Evolutionary conservation across 2,888 invertebrate genomes (phyloP).

Genomic region (Odontothrips loti): DNA sequence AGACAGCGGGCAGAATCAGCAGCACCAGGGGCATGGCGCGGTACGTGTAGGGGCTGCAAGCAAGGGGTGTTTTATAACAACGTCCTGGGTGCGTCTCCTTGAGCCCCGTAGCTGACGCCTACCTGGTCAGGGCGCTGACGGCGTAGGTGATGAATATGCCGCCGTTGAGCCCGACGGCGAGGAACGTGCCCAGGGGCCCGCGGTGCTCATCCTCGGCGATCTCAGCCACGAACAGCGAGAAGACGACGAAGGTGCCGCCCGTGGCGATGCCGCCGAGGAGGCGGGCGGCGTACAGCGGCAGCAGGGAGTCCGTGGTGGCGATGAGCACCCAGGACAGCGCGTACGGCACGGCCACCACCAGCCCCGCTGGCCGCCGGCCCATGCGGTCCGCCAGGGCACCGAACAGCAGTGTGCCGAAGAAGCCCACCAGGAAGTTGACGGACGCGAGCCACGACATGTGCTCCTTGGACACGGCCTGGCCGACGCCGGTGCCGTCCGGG

Average conservation of each 20-base stretch:
- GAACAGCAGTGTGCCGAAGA: conserved; percentile 50
- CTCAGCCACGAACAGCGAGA: conserved; percentile 62
- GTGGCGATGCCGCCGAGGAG: conserved; percentile 57
- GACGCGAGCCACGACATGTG: conserved; percentile 55
- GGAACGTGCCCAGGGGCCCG: conserved; percentile 56
- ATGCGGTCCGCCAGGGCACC: conserved; percentile 51
- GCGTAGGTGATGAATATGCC: conserved; percentile 53
- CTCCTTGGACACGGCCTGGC: conserved; percentile 49
- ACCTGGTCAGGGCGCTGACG: conserved; percentile 49
- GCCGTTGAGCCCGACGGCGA: conserved; percentile 52
- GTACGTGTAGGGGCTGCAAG: conserved; percentile 44
- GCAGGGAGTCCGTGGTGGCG: conserved; percentile 49
- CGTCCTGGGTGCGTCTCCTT: background rate
- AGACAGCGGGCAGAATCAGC: conserved; percentile 49
- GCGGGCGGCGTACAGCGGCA: conserved; percentile 51
- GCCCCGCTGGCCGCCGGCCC: conserved; percentile 54
- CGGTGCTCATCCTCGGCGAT: conserved; percentile 53
- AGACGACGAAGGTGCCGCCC: conserved; percentile 53
- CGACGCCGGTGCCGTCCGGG: conserved; percentile 47
- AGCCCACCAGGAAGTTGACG: conserved; percentile 54
- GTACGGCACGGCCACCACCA: conserved; percentile 53
- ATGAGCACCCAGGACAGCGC: conserved; percentile 58
- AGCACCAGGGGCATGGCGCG: conserved; percentile 52
- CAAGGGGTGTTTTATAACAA: background rate
- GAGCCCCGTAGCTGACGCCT: background rate